These are phyloP conservation scores for Thinocorus orbignyianus DNA, from an alignment of 2,113 vertebrate species.

Conservation along the genomic window DNA sequence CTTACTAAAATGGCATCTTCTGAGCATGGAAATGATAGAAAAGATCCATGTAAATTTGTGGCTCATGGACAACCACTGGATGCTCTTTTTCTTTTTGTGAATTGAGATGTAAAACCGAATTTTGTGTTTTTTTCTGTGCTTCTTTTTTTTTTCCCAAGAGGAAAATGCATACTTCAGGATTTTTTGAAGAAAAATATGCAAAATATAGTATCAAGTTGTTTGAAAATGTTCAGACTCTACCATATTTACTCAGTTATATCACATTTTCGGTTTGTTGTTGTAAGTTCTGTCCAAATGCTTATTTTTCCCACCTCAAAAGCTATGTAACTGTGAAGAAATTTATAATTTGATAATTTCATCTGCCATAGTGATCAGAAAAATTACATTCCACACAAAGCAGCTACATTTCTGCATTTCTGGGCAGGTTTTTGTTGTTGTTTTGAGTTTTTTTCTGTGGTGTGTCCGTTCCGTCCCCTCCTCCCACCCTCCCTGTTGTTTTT, in stretches of 20 bases:
- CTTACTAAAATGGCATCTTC: not conserved
- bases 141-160: not conserved
- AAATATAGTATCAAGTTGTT: not conserved
- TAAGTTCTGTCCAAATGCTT: not conserved
- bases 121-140: fast-evolving
- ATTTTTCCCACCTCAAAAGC: not conserved
- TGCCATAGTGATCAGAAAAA: not conserved
- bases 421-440: not conserved
- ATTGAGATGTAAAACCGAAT: not conserved
- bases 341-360: not conserved
- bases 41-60: not conserved
- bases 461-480: too few species aligned
- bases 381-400: not conserved
- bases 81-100: not conserved
- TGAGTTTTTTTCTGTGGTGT: not conserved
- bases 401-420: not conserved
- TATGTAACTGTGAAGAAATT: not conserved
- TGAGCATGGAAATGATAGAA: not conserved
- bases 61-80: not conserved
- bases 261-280: not conserved
- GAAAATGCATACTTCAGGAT: not conserved
- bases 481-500: too few species aligned
- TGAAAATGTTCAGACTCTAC: not conserved
- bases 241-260: not conserved
- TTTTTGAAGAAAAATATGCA: not conserved